These are phyloP conservation scores for Lissonota sp. DNA, from an alignment of 2,888 invertebrate genomes.

Conservation along the genomic window DNA sequence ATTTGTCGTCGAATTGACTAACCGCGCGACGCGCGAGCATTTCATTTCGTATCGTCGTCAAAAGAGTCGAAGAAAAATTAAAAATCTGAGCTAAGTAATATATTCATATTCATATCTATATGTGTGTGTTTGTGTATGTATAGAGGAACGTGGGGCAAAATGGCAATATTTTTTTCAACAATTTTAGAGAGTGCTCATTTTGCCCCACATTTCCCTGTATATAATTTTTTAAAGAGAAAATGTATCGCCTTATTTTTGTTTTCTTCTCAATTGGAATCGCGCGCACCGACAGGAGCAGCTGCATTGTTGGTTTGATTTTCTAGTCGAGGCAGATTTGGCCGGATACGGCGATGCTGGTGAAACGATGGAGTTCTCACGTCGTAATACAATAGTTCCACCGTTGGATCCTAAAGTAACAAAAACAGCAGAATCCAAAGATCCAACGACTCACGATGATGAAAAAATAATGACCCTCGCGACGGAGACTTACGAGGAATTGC, in stretches of 20 bases:
- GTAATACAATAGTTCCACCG: conserved; percentile 83
- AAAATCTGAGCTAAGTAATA: conserved; percentile 56
- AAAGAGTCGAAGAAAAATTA: not conserved
- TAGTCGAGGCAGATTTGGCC: conserved; percentile 70
- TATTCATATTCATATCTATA: not conserved
- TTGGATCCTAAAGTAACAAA: conserved; percentile 65
- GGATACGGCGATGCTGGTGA: too few species aligned
- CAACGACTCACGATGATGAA: conserved; percentile 59
- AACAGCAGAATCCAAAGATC: conserved; percentile 26
- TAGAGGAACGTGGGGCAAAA: too few species aligned
- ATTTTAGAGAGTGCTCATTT: too few species aligned
- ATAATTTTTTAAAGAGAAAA: not conserved
- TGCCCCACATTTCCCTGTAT: too few species aligned
- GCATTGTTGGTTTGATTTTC: conserved; percentile 42
- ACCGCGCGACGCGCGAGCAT: conserved; percentile 26
- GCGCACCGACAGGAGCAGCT: too few species aligned
- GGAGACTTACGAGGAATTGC: conserved; percentile 72
- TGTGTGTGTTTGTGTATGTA: not conserved
- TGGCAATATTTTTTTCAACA: not conserved
- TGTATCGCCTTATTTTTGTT: too few species aligned
- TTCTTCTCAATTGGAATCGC: too few species aligned
- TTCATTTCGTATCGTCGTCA: not conserved
- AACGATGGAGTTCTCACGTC: conserved; percentile 75
- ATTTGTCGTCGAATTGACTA: conserved; percentile 64
- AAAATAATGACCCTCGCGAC: conserved; percentile 18